Evolutionary conservation across 2,888 invertebrate genomes (phyloP).

Genomic region (Nemurella pictetii): DNA sequence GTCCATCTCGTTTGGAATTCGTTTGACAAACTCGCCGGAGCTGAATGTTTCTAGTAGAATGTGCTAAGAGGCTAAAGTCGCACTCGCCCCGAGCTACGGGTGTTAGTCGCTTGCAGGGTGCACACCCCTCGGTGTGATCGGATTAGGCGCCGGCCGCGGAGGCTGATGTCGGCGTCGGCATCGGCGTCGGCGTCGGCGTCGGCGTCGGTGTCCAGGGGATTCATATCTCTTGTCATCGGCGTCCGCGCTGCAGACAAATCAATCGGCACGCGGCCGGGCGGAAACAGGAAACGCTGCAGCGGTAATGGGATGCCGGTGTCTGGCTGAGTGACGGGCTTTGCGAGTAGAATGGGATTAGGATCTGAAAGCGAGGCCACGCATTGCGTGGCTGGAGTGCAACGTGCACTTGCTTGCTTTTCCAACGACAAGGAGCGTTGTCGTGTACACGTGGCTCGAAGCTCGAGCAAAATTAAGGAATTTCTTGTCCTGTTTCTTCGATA

Average conservation of each 20-base stretch:
- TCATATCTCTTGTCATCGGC: slow-evolving; percentile 4
- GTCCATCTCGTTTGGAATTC: neutral
- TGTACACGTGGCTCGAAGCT: no score
- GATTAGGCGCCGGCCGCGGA: neutral
- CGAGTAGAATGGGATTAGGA: neutral
- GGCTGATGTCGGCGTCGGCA: neutral
- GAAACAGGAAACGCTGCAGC: neutral
- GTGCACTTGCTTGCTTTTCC: no score
- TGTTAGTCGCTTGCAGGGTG: no score
- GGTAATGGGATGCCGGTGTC: neutral
- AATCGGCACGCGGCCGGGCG: neutral
- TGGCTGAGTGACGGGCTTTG: neutral
- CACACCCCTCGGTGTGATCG: neutral
- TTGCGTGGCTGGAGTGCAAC: no score
- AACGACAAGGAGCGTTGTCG: no score
- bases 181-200: neutral
- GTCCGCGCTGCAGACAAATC: slow-evolving; percentile 10
- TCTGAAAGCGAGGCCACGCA: no score
- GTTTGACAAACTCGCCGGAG: neutral
- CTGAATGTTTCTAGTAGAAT: neutral
- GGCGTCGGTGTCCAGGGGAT: neutral
- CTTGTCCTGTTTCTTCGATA: no score
- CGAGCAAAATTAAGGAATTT: no score
- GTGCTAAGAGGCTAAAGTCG: no score
- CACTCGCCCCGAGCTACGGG: neutral